phyloP scores from a whole-genome alignment of 2,888 invertebrate genomes.

The Tachina lurida region DNA sequence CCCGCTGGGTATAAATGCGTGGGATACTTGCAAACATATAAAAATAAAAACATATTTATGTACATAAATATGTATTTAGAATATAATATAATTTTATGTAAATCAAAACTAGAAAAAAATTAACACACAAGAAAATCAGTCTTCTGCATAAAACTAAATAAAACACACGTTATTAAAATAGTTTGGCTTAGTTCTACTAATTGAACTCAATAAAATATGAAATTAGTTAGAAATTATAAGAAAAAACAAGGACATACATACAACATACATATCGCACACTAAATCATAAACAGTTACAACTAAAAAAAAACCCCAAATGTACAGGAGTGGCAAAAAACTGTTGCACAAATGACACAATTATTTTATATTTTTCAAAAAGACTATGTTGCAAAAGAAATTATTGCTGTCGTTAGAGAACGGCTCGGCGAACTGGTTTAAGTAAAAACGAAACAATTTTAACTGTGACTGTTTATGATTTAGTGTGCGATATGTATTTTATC shows the following conservation, averaged over 20 bases:
- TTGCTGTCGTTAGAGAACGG: too few relatives aligned
- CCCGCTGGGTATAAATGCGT: constrained; percentile 38
- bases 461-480: too few relatives aligned
- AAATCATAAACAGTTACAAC: too few relatives aligned
- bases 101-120: constrained; percentile 7
- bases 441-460: too few relatives aligned
- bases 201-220: constrained; percentile 20
- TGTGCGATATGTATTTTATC: neutral
- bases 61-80: neutral
- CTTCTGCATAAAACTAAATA: constrained; percentile 33
- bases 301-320: too few relatives aligned
- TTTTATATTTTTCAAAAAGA: too few relatives aligned
- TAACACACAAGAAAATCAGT: constrained; percentile 34
- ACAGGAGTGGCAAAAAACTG: too few relatives aligned
- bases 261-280: too few relatives aligned
- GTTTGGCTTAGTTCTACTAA: neutral
- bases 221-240: constrained; percentile 46
- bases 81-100: constrained; percentile 24
- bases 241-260: constrained; percentile 54
- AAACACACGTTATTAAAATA: constrained; percentile 39
- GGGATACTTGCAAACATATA: constrained; percentile 24
- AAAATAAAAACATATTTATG: constrained; percentile 13
- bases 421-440: too few relatives aligned
- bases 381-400: too few relatives aligned
- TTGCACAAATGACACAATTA: too few relatives aligned